A percentile compares a stretch with the other conserved stretches of the same genome.
Conservation (phyloP, 2,797 vertebrate genomes). For the Bovichtus diacanthus region DNA sequence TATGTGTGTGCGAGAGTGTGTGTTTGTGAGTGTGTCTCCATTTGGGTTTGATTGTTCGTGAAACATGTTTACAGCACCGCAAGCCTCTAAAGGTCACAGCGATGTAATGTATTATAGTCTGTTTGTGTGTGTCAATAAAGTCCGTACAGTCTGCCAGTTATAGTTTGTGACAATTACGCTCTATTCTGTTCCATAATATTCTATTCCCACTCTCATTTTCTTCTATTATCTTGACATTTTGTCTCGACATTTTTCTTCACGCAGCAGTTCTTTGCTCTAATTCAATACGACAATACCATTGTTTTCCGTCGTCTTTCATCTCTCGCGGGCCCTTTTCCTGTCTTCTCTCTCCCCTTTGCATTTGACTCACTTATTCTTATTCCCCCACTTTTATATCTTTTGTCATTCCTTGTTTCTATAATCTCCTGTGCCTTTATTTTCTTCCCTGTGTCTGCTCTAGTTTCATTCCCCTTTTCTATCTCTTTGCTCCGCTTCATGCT, state of each 20-base stretch:
- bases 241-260: neutral
- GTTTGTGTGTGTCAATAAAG: constrained; percentile 22
- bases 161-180: constrained; percentile 27
- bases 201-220: constrained; percentile 1
- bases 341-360: neutral
- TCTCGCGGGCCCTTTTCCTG: neutral
- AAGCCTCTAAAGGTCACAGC: constrained; percentile 64
- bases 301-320: constrained; percentile 4
- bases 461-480: constrained; percentile 52
- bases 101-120: constrained; percentile 45
- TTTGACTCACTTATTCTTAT: neutral
- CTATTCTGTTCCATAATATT: neutral
- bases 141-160: constrained; percentile 1
- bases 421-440: neutral
- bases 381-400: no score
- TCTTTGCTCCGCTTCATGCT: neutral
- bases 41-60: constrained; percentile 62
- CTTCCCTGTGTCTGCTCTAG: neutral
- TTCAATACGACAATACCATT: neutral
- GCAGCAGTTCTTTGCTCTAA: neutral
- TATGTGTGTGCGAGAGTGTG: constrained; percentile 10
- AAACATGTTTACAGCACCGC: constrained; percentile 61
- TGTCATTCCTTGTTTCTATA: neutral
- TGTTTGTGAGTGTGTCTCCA: constrained; percentile 37
- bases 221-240: constrained; percentile 17